phyloP scores from a whole-genome alignment of 30 jellyfish, hydroid and myxozoan species.

The Cassiopea xamachana region DNA sequence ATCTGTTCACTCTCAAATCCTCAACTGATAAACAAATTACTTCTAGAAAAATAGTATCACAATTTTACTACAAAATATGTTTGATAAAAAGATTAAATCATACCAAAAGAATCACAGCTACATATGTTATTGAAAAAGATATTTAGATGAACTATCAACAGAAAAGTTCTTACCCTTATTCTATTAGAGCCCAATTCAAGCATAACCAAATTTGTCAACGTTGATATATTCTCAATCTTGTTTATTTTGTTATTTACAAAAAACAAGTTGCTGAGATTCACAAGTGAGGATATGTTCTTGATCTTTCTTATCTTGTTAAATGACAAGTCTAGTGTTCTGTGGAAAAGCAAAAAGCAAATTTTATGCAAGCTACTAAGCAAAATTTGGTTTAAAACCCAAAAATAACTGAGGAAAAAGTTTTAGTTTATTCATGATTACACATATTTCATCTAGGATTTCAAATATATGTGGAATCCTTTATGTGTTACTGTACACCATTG shows the following conservation, averaged over 20 bases:
- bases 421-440: no score
- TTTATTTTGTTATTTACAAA: constrained; percentile 81
- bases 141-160: background rate
- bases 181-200: constrained; percentile 95
- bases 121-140: background rate
- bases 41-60: no score
- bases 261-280: constrained; percentile 63
- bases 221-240: constrained; percentile 75
- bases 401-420: no score
- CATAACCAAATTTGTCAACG: constrained; percentile 79
- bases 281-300: constrained; percentile 72
- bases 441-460: no score
- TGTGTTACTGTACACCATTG: no score
- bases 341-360: background rate
- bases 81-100: no score
- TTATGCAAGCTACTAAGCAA: no score
- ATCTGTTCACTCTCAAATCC: no score
- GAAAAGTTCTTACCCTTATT: constrained; percentile 75
- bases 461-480: no score
- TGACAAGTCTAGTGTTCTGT: constrained; percentile 85
- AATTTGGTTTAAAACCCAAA: no score
- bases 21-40: no score
- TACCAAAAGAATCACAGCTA: background rate
- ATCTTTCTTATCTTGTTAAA: constrained; percentile 82
- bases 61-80: no score